Percentiles rank a stretch among this genome's conserved stretches.
phyloP scores from a whole-genome alignment of 1,140 invertebrate genomes.

The Ladona fulva region DNA sequence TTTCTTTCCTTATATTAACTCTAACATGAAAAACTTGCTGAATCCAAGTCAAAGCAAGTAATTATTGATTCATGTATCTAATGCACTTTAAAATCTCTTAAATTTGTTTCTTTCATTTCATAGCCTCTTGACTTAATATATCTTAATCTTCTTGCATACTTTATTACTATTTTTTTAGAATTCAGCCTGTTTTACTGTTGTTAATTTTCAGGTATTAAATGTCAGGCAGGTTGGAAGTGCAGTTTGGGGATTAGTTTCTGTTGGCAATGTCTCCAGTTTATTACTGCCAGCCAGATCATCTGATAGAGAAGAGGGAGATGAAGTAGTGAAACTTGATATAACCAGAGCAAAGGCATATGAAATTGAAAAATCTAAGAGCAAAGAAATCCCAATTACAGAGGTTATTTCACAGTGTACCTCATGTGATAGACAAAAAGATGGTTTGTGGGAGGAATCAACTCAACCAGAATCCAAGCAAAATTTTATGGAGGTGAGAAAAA shows the following conservation, averaged over 20 bases:
- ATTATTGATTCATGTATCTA: no score
- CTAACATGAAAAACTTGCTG: no score
- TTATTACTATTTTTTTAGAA: no score
- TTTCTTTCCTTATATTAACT: no score
- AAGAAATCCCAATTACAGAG: constrained; percentile 24
- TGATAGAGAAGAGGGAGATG: neutral
- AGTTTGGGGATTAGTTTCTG: constrained; percentile 24
- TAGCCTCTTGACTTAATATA: no score
- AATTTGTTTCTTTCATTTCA: no score
- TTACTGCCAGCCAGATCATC: no score
- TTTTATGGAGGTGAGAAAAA: constrained; percentile 7
- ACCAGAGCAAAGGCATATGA: constrained; percentile 23
- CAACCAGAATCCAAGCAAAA: neutral
- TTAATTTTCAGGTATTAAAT: neutral
- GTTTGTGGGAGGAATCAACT: no score
- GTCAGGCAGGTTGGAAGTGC: constrained; percentile 26
- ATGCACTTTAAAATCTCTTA: no score
- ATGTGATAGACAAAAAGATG: constrained; percentile 19
- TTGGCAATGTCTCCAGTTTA: constrained; percentile 11
- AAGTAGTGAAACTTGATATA: neutral
- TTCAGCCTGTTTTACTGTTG: neutral
- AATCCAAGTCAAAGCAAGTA: no score
- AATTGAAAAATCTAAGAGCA: constrained; percentile 16
- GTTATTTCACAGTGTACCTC: constrained; percentile 25
- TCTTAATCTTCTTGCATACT: no score